Conservation (phyloP, 2,113 vertebrate genomes). For the Periophthalmodon schlosseri region DNA sequence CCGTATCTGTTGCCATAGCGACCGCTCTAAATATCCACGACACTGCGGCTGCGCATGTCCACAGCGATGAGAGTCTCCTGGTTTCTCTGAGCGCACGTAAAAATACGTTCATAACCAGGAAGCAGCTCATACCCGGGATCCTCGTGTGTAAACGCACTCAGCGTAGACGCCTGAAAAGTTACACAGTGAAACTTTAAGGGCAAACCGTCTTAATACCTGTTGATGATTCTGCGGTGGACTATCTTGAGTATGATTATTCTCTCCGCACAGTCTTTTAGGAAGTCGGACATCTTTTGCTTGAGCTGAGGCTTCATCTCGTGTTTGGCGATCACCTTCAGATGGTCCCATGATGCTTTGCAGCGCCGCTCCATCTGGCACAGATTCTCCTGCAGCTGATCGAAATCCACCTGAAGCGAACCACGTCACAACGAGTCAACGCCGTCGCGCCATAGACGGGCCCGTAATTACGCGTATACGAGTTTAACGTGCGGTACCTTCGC, state of each 20-base stretch:
- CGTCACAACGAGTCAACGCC: background rate
- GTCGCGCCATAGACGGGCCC: background rate
- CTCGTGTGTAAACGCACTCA: too few relatives aligned
- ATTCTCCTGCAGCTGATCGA: slow-evolving; percentile 96
- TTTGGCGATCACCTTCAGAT: slow-evolving; percentile 95
- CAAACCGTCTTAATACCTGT: slow-evolving; percentile 74
- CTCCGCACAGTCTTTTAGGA: slow-evolving; percentile 94
- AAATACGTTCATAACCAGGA: too few relatives aligned
- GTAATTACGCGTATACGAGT: too few relatives aligned
- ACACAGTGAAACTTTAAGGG: too few relatives aligned
- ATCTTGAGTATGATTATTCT: slow-evolving; percentile 97
- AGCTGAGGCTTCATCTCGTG: slow-evolving; percentile 94
- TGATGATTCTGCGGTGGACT: slow-evolving; percentile 94
- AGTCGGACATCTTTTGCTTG: slow-evolving; percentile 97
- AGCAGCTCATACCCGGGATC: too few relatives aligned
- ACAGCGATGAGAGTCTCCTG: too few relatives aligned
- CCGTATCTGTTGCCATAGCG: too few relatives aligned
- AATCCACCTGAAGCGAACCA: slow-evolving; percentile 84
- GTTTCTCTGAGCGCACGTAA: too few relatives aligned
- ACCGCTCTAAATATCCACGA: too few relatives aligned
- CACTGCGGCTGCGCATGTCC: too few relatives aligned
- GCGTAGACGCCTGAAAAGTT: too few relatives aligned
- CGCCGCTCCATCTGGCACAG: slow-evolving; percentile 92
- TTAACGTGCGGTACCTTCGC: slow-evolving; percentile 83
- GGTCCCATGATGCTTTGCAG: slow-evolving; percentile 98